Conservation (phyloP, 2,113 vertebrate species). For the Orientallactaga bullata region DNA sequence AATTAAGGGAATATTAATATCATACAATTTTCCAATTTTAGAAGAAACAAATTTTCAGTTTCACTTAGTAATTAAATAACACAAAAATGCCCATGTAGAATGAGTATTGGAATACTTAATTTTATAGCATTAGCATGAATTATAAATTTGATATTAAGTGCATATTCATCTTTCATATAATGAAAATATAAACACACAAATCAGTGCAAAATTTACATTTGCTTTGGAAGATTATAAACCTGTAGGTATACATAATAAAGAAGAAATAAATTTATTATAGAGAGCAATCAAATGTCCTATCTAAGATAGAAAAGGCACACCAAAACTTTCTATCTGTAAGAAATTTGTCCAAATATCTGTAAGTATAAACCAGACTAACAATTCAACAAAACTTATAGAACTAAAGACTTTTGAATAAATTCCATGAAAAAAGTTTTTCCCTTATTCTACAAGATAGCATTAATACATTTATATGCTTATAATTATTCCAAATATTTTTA, state of each 20-base stretch:
- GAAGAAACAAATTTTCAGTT: conserved; percentile 80
- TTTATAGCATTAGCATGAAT: conserved; percentile 82
- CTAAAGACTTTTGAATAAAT: conserved; percentile 14
- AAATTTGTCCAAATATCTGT: conserved; percentile 16
- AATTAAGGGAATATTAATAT: conserved; percentile 78
- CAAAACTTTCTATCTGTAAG: conserved; percentile 81
- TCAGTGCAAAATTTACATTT: conserved; percentile 86
- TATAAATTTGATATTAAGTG: conserved; percentile 86
- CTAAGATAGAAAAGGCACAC: conserved; percentile 80
- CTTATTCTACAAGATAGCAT: conserved; percentile 2
- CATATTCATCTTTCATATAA: conserved; percentile 84
- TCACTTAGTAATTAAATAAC: conserved; percentile 81
- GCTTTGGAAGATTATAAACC: conserved; percentile 85
- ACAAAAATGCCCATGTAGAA: conserved; percentile 82
- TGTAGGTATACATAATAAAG: conserved; percentile 85
- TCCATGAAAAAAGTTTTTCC: neutral
- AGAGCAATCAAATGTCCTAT: conserved; percentile 82
- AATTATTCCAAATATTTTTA: conserved; percentile 65
- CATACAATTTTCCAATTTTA: conserved; percentile 75
- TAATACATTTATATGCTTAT: conserved; percentile 43
- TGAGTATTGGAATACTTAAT: conserved; percentile 65
- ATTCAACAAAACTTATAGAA: conserved; percentile 15
- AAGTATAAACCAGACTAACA: conserved; percentile 57
- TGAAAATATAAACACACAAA: conserved; percentile 86
- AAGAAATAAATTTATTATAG: conserved; percentile 82